Percentiles rank a stretch among this genome's conserved stretches.
phyloP scores from a whole-genome alignment of 2,888 invertebrate genomes.

The Polylopha cassiicola region DNA sequence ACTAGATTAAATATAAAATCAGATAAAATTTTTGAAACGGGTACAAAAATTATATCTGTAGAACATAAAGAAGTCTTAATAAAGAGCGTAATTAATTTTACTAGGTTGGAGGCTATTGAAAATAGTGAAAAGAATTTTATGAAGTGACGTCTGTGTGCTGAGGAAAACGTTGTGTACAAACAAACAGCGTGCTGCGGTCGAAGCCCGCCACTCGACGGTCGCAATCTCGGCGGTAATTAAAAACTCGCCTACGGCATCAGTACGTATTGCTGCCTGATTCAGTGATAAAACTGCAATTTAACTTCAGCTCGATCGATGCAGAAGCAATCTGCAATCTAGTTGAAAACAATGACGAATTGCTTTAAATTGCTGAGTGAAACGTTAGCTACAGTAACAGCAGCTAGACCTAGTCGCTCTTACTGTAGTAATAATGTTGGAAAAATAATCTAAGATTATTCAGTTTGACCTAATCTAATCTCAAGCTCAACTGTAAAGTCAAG shows the following conservation, averaged over 20 bases:
- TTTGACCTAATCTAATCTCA: too few species aligned
- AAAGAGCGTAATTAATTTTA: conserved; percentile 8
- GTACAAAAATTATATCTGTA: too few species aligned
- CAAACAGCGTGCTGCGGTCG: conserved; percentile 31
- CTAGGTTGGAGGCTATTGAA: conserved; percentile 5
- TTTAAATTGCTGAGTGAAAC: conserved; percentile 10
- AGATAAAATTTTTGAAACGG: too few species aligned
- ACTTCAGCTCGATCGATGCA: background rate
- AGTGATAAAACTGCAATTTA: conserved; percentile 2
- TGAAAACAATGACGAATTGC: too few species aligned
- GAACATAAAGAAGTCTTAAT: too few species aligned
- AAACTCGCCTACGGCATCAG: conserved; percentile 36
- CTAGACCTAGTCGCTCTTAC: too few species aligned
- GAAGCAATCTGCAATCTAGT: too few species aligned
- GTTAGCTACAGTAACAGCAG: conserved; percentile 1
- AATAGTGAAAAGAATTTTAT: conserved; percentile 27
- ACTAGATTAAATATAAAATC: too few species aligned
- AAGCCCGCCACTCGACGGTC: conserved; percentile 29
- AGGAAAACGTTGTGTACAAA: conserved; percentile 34
- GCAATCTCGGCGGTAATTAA: conserved; percentile 56
- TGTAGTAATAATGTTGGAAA: too few species aligned
- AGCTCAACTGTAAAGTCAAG: too few species aligned
- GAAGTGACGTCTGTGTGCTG: conserved; percentile 16
- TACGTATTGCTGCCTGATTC: conserved; percentile 4
- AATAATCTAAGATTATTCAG: too few species aligned